Evolutionary conservation across 2,888 invertebrate genomes (phyloP).

Genomic region (Auanema freiburgensis): DNA sequence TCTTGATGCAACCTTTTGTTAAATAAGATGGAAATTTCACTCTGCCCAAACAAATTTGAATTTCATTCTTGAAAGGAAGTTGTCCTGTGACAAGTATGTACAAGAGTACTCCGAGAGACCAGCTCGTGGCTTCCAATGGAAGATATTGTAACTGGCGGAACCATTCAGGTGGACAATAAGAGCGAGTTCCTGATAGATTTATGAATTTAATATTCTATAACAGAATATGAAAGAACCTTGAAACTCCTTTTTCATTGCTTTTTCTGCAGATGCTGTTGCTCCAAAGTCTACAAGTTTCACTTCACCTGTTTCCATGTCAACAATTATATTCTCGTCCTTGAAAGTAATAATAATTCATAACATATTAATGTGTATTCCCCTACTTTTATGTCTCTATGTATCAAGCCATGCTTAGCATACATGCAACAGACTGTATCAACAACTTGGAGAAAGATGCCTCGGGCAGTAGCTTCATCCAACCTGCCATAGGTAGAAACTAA

Average conservation of each 20-base stretch:
- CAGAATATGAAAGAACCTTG: constrained; percentile 32
- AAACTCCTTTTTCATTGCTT: constrained; percentile 55
- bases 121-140: constrained; percentile 72
- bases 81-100: constrained; percentile 55
- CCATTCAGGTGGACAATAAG: constrained; percentile 62
- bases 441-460: constrained; percentile 54
- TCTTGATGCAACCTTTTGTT: constrained; percentile 28
- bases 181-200: constrained; percentile 36
- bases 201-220: no score
- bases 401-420: constrained; percentile 52
- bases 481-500: constrained; percentile 55
- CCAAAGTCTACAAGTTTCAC: constrained; percentile 59
- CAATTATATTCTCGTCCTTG: constrained; percentile 58
- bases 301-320: constrained; percentile 56
- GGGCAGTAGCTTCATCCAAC: constrained; percentile 52
- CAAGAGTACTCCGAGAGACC: constrained; percentile 78
- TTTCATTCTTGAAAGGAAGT: constrained; percentile 56
- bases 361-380: background rate
- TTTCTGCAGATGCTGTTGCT: constrained; percentile 52
- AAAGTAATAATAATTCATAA: constrained; percentile 2
- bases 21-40: constrained; percentile 52
- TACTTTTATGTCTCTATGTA: constrained; percentile 59
- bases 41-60: constrained; percentile 57
- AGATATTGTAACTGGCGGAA: constrained; percentile 55
- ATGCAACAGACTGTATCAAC: constrained; percentile 54